Conservation (phyloP, 2,888 invertebrate species). For the Chrysolina haemoptera region DNA sequence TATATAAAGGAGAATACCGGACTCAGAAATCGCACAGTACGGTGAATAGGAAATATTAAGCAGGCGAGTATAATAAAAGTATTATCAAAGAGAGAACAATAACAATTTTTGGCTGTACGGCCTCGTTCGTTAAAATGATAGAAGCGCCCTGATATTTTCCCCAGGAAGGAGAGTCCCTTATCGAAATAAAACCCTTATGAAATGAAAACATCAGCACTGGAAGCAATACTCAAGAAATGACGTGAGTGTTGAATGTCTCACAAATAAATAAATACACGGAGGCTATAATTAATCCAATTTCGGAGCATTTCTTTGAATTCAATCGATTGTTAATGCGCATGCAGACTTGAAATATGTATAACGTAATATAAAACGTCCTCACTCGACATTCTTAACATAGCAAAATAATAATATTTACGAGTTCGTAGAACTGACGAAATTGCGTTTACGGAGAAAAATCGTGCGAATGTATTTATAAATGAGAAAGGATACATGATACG, state of each 20-base stretch:
- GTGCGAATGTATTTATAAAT: conserved; percentile 12
- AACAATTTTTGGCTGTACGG: no score
- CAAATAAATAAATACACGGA: neutral
- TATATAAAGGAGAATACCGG: no score
- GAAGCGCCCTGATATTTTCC: no score
- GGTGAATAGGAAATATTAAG: no score
- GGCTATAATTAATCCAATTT: conserved; percentile 18
- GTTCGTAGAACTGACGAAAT: conserved; percentile 17
- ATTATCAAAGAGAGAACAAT: no score
- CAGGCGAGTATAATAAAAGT: no score
- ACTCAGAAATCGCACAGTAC: no score
- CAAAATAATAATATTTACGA: conserved; percentile 18
- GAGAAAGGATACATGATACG: neutral
- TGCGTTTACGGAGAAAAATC: conserved; percentile 7
- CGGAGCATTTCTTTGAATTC: conserved; percentile 10
- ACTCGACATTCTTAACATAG: conserved; percentile 9
- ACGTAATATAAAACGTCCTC: conserved; percentile 9
- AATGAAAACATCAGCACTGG: neutral
- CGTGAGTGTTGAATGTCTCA: neutral
- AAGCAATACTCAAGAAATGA: neutral
- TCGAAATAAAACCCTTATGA: no score
- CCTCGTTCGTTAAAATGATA: no score
- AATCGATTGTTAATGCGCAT: conserved; percentile 8
- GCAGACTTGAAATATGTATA: conserved; percentile 15
- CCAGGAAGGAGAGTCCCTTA: no score